These are phyloP conservation scores for Rhinoderma darwinii DNA, from an alignment of 2,113 vertebrate genomes.

Conservation along the genomic window DNA sequence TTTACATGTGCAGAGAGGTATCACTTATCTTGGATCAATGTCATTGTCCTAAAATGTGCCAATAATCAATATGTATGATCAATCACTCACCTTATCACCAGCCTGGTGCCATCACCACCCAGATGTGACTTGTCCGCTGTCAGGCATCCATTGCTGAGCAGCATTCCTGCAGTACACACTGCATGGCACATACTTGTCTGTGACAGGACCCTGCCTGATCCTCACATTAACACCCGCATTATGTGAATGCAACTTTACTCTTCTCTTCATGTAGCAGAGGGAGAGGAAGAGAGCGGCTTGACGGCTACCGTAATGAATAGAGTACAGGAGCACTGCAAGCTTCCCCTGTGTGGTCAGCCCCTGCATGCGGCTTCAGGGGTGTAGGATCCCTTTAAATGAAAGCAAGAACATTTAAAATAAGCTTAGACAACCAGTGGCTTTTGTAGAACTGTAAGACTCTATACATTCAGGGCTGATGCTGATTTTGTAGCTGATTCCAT, in stretches of 20 bases:
- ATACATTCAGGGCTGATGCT: neutral
- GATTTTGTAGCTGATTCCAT: neutral
- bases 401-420: neutral
- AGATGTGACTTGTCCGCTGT: neutral
- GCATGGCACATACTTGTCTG: neutral
- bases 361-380: neutral
- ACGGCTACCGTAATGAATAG: constrained; percentile 35
- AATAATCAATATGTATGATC: neutral
- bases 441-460: neutral
- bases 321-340: constrained; percentile 14
- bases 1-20: neutral
- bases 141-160: neutral
- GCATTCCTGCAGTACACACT: neutral
- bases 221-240: constrained; percentile 51
- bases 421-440: constrained; percentile 8
- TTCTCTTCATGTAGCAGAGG: constrained; percentile 43
- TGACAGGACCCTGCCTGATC: constrained; percentile 28
- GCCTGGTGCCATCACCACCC: neutral
- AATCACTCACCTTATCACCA: constrained; percentile 41
- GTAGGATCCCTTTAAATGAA: neutral
- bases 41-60: neutral
- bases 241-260: constrained; percentile 54
- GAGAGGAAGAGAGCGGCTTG: neutral
- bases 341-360: neutral
- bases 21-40: neutral